Base-by-base conservation (phyloP, 2,113 vertebrate species). In the Cricetomys ansorgei region DNA sequence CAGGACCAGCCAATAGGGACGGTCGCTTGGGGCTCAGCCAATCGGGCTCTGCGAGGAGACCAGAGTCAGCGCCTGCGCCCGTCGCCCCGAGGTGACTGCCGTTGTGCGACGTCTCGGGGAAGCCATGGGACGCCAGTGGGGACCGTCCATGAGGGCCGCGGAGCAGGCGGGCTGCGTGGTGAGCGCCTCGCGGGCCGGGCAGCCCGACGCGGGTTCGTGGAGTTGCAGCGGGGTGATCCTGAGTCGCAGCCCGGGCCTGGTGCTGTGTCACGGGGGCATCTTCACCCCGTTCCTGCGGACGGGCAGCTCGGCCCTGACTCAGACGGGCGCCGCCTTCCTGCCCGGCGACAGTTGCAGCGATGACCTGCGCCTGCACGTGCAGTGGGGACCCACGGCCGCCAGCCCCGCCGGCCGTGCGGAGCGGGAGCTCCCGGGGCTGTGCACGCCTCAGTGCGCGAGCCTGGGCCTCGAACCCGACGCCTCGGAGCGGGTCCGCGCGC, bases 181-280 rank as follows among this genome's bases (percentile, higher is more conserved):
- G 92, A 97, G 96, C 64, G 95, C 98, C 7, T 97, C 83, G 7
- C 83, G 91, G 31, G 76, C 95, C 0, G 92, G 69, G 29, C 72
- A 87, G 40, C 57, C 93, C 0, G 93, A 89, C 65, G 72, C 64
- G 13, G 95, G 67, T 25, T 95, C 97, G 0, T 95, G 98, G 94
- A 99, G 99, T 96, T 99, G 99, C 97, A 99, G 99, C 83, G 99
- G 99, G 2, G 98, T 99, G 25, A 87, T 99, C 73, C 95, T 99
- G 84, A 98, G 98, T 72, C 96, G 91, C 50, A 80, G 73, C 3
- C 93, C 98, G 0, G 99, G 98, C 17, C 96, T 99, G 1, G 98
- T 99, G 40, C 97, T 99, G 3, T 99, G 99, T 83, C 98, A 98
- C 1, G 99, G 98, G 3, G 95, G 98, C 19, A 91, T 99, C 67